Evolutionary conservation across 2,797 vertebrate species (phyloP).

Genomic region (Pantherophis vulpinus): DNA sequence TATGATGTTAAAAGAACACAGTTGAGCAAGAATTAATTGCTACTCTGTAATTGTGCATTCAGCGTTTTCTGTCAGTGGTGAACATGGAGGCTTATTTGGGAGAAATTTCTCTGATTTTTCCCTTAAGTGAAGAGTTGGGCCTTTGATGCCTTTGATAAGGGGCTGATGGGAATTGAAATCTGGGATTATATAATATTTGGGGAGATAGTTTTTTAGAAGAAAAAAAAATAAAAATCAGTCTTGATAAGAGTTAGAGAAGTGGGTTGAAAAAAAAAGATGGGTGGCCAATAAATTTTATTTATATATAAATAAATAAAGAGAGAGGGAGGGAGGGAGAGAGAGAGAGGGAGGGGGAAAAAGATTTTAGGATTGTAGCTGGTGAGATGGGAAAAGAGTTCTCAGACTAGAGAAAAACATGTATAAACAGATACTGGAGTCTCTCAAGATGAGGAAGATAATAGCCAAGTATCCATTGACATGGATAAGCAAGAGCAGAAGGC

Average conservation of each 20-base stretch:
- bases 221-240: neutral
- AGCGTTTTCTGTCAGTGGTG: slow-evolving; percentile 42
- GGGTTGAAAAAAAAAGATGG: neutral
- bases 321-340: too few species aligned
- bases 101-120: neutral
- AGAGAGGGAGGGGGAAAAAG: too few species aligned
- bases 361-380: neutral
- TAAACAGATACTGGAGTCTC: neutral
- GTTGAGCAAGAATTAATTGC: slow-evolving; percentile 39
- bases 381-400: neutral
- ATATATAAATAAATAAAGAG: too few species aligned
- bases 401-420: neutral
- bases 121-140: neutral
- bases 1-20: slow-evolving; percentile 29
- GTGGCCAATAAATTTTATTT: too few species aligned
- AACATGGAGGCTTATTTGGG: neutral
- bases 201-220: neutral
- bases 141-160: neutral
- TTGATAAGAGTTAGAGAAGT: neutral
- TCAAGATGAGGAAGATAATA: neutral
- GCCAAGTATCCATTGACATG: neutral
- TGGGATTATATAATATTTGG: neutral
- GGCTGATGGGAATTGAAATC: neutral
- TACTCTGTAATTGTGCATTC: slow-evolving; percentile 41
- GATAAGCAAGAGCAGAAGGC: neutral